Conservation (phyloP, 2,797 vertebrate genomes). For the Halcyon badia region DNA sequence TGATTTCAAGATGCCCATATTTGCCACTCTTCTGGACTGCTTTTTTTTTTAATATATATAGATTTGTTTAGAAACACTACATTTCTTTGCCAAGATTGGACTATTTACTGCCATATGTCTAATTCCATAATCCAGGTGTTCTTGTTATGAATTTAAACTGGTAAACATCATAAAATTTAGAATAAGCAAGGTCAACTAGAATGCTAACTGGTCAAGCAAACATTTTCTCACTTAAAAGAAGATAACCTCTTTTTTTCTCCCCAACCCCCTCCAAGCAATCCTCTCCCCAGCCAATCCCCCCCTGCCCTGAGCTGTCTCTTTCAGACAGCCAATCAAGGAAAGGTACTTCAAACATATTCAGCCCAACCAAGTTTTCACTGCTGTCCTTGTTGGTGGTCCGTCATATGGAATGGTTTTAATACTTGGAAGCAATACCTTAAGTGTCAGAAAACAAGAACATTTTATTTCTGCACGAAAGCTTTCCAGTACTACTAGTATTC, state of each 20-base stretch:
- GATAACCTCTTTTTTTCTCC: neutral
- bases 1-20: neutral
- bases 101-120: neutral
- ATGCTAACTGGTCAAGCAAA: conserved; percentile 27
- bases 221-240: conserved; percentile 18
- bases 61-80: neutral
- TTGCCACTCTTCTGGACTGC: neutral
- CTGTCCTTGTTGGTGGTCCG: conserved; percentile 70
- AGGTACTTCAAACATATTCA: conserved; percentile 40
- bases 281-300: too few relatives aligned
- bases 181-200: neutral
- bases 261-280: too few relatives aligned
- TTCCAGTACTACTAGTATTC: conserved; percentile 65
- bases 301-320: neutral
- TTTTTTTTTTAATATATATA: neutral
- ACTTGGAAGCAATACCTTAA: conserved; percentile 70
- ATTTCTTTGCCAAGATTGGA: neutral
- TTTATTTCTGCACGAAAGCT: conserved; percentile 63
- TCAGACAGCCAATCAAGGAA: neutral
- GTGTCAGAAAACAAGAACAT: conserved; percentile 73
- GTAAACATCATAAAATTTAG: neutral
- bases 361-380: conserved; percentile 14
- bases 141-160: neutral
- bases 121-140: neutral
- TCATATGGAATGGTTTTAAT: conserved; percentile 71